Evolutionary conservation across 2,888 invertebrate species (phyloP), one percentile per base, ranked within the genome.

Genomic region (Acrobeloides nanus): DNA sequence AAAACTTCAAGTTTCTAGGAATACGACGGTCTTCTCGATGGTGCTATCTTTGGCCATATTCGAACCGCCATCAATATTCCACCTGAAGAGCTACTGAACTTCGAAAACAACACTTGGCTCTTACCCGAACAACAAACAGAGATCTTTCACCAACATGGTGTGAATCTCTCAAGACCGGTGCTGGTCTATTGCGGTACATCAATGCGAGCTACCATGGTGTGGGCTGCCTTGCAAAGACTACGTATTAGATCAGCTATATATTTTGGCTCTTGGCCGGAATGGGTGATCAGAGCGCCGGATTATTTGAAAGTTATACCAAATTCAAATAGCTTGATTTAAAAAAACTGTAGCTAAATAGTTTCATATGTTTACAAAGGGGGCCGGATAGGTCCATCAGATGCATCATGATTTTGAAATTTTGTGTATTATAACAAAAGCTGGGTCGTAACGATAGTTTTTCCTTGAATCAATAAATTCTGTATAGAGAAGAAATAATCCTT

Each of bases 211-310:
- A 51, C 68, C 2, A 64, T 67, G 59, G 52, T 70, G 7, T 70
- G 70, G 70, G 62, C 61, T 53, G 60, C 65, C 6, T 43, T 70
- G 35, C 54, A 59, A 1, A 41, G 61, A 24, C 51, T 55, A 18
- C 58, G 60, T 18, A 66, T 56, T 51, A 47, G 53, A 15, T 59
- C 67, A 7, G 52, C 61, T 33, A 53, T 70, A 15, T 70, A 71
- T 44, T 70, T 70, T 39, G 69, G 68, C 25, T 62, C 64, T 2
- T 70, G 70, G 70, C 66, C 70, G 1, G 70, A 70, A 46, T 70
- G 65, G 64, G 60, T 69, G 5, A 61, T 70, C 6, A 51, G 70
- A 23, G 68, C 70, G 4, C 70, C 70, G 4, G 70, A 70, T 45
- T 54, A 59, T 31, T 53, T 70, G 21, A 70, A 68, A 57, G 57